Base-by-base conservation (phyloP, 1,140 invertebrate species). In the Drosophila nigromelanica region DNA sequence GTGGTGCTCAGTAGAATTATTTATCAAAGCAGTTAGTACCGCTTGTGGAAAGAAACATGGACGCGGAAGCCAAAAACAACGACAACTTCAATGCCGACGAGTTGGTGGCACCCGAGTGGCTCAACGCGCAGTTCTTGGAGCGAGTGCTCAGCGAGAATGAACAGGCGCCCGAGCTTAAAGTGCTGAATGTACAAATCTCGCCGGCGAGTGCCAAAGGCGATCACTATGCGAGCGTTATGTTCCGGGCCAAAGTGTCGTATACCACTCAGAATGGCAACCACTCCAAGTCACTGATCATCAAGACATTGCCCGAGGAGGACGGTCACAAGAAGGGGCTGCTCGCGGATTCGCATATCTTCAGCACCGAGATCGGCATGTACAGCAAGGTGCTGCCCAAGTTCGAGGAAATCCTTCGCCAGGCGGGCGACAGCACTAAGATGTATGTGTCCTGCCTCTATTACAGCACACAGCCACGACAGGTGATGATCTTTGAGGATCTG, bases 211-310 rank as follows among this genome's bases (percentile, higher is more conserved):
- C 43, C 10, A 90, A 89, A 51, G 82, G 86, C 0, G 90, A 91
- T 74, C 90, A 91, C 55, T 91, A 89, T 86, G 90, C 86, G 18
- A 91, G 90, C 50, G 47, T 91, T 3, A 91, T 91, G 78, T 91
- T 91, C 6, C 78, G 90, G 11, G 71, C 60, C 0, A 68, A 42
- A 0, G 59, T 86, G 0, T 30, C 50, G 5, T 87, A 72, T 33
- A 55, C 18, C 7, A 55, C 24, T 0, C 10, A n/a, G 0, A 61
- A 33, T 0, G 56, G 43, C 3, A 59, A 58, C 6, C 37, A 43
- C 7, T 48, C n/a, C 18, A 79, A 69, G 24, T 89, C 86, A 2
- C 21, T 91, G 39, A 86, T 91, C n/a, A 59, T 91, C 2, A 91
- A 91, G 30, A 90, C 90, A 10, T 75, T 91, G 74, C 86, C 90